Evolutionary conservation across 2,113 vertebrate genomes (phyloP).

Genomic region (Grantiella picta): DNA sequence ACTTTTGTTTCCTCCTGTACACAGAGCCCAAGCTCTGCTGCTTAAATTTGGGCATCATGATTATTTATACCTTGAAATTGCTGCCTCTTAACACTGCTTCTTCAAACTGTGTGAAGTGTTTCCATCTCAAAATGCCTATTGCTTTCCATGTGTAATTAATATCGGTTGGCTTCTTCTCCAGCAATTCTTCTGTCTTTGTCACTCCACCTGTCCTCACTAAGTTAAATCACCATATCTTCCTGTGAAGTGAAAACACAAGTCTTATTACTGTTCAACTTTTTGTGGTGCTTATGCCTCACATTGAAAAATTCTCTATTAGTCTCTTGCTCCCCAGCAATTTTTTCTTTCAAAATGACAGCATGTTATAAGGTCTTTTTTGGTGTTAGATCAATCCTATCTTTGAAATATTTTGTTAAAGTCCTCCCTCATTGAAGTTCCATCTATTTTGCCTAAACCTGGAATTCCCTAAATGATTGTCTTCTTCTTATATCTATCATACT

Average conservation of each 20-base stretch:
- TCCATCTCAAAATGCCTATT: background rate
- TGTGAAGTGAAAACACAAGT: background rate
- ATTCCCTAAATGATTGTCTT: background rate
- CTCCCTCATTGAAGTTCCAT: background rate
- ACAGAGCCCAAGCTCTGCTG: background rate
- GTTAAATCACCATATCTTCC: background rate
- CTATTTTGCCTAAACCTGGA: background rate
- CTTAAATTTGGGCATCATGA: background rate
- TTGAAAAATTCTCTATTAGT: background rate
- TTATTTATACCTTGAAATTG: background rate
- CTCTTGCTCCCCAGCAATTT: background rate
- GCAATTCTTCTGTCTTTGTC: background rate
- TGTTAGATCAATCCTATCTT: background rate
- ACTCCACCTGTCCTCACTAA: background rate
- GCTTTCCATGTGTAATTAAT: background rate
- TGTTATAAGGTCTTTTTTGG: background rate
- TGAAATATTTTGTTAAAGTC: background rate
- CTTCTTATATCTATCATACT: background rate
- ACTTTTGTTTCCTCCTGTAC: background rate
- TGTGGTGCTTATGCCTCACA: background rate
- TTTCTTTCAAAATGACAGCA: background rate
- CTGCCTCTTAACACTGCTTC: background rate
- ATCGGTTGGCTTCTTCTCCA: background rate
- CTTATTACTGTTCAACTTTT: background rate
- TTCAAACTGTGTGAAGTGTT: background rate